Evolutionary conservation across 2,797 vertebrate species (phyloP).

Genomic region (Pipistrellus nathusii): DNA sequence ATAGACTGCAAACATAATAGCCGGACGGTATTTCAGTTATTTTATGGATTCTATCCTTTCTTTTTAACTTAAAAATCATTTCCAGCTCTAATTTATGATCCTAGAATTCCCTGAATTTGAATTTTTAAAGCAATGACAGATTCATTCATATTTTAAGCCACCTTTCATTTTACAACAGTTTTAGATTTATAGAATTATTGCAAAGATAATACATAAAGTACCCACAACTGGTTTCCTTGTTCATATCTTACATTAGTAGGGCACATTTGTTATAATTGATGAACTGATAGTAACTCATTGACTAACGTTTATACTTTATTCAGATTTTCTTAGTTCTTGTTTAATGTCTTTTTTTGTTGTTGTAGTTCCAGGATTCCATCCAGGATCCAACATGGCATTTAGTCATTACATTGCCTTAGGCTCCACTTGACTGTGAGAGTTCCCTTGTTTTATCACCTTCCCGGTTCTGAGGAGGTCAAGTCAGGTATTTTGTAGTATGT

Average conservation of each 20-base stretch:
- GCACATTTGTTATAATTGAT: neutral
- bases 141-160: neutral
- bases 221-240: neutral
- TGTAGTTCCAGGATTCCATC: neutral
- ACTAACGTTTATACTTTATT: neutral
- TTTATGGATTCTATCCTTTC: slow-evolving; percentile 5
- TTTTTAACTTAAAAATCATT: slow-evolving; percentile 26
- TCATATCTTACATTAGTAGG: neutral
- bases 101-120: neutral
- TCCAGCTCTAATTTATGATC: slow-evolving; percentile 19
- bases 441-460: neutral
- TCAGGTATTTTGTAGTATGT: neutral
- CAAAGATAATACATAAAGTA: neutral
- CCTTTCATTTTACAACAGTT: slow-evolving; percentile 21
- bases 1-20: slow-evolving; percentile 38
- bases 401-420: neutral
- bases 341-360: neutral
- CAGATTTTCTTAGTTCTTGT: neutral
- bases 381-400: neutral
- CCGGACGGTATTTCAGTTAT: neutral
- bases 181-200: neutral
- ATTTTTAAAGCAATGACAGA: slow-evolving; percentile 49
- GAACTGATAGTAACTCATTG: neutral
- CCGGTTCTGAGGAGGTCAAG: neutral
- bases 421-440: neutral